A percentile compares a stretch with the other conserved stretches of the same genome.
These are phyloP conservation scores for Bombus pyrosoma DNA, from an alignment of 1,140 invertebrate species.

Conservation along the genomic window DNA sequence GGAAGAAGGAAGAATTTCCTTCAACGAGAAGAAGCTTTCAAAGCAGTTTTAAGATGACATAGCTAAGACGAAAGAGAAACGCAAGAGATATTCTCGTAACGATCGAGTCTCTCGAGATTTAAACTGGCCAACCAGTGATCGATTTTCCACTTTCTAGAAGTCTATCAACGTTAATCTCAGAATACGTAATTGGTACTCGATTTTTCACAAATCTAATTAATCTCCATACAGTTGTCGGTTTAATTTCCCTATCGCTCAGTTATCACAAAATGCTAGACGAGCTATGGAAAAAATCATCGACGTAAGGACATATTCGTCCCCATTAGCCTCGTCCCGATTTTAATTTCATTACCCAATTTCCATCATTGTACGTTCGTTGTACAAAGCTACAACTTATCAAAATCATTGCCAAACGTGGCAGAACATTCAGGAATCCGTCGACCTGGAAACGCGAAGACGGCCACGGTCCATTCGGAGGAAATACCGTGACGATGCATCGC, in stretches of 20 bases:
- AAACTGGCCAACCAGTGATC: too few relatives aligned
- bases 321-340: too few relatives aligned
- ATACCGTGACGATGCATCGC: constrained; percentile 9
- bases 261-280: too few relatives aligned
- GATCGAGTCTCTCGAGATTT: too few relatives aligned
- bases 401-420: too few relatives aligned
- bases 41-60: neutral
- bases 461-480: neutral
- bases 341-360: too few relatives aligned
- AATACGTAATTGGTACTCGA: neutral
- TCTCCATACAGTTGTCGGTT: too few relatives aligned
- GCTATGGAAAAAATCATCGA: too few relatives aligned
- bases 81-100: neutral
- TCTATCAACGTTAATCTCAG: neutral
- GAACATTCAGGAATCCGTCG: neutral
- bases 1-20: neutral
- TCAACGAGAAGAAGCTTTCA: neutral
- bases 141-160: neutral
- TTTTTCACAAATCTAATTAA: neutral
- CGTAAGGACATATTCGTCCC: too few relatives aligned
- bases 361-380: too few relatives aligned
- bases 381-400: too few relatives aligned
- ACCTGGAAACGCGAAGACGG: neutral
- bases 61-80: neutral
- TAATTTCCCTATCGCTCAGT: too few relatives aligned